Percentiles rank a stretch among this genome's conserved stretches.
Conservation (phyloP, 2,888 invertebrate species). For the Lasioglossum calceatum region DNA sequence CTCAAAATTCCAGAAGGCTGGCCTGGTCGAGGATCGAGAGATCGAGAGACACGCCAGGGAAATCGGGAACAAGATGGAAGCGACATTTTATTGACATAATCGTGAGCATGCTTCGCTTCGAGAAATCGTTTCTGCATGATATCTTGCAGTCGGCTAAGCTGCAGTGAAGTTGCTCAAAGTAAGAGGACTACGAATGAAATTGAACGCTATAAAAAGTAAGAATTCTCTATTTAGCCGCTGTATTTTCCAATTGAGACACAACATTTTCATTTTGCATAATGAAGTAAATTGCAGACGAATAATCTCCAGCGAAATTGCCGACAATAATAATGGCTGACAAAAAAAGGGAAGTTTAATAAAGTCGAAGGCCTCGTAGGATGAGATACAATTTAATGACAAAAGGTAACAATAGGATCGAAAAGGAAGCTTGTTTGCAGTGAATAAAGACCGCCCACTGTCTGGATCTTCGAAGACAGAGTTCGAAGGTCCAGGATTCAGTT, state of each 20-base stretch:
- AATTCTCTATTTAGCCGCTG: too few relatives aligned
- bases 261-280: not conserved
- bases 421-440: not conserved
- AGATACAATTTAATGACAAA: not conserved
- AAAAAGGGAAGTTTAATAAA: not conserved
- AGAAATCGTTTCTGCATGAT: not conserved
- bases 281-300: not conserved
- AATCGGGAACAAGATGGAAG: not conserved
- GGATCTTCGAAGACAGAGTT: not conserved
- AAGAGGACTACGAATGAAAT: too few relatives aligned
- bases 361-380: not conserved
- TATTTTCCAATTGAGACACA: too few relatives aligned
- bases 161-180: too few relatives aligned
- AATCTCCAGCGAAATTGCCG: not conserved
- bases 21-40: not conserved
- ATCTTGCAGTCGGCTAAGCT: too few relatives aligned
- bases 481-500: not conserved
- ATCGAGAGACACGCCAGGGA: not conserved
- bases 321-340: not conserved
- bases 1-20: not conserved
- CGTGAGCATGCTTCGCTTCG: not conserved
- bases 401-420: not conserved
- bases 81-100: not conserved
- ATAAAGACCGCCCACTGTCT: not conserved
- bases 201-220: too few relatives aligned